Conservation (phyloP, 2,797 vertebrate genomes). For the Megaceryle alcyon region DNA sequence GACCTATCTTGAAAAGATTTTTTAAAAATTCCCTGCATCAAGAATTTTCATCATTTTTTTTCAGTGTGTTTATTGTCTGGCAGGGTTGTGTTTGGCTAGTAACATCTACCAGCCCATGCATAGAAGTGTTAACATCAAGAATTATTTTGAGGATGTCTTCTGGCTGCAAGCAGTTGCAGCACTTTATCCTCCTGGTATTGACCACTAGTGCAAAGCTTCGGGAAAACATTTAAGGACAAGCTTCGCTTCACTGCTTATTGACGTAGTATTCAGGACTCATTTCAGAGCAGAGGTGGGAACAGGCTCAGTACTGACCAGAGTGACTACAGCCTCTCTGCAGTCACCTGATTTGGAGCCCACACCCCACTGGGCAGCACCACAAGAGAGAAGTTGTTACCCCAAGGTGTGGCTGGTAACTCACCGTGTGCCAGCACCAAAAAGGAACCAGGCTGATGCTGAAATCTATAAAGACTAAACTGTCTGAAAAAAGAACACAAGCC, state of each 20-base stretch:
- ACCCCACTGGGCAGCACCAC: not conserved
- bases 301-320: not conserved
- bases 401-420: not conserved
- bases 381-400: not conserved
- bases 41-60: not conserved
- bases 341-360: not conserved
- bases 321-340: not conserved
- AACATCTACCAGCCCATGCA: constrained; percentile 1
- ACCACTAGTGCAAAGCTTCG: not conserved
- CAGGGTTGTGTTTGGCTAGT: not conserved
- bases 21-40: not conserved
- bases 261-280: not conserved
- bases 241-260: not conserved
- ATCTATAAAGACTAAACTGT: not conserved
- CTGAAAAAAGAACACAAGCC: not conserved
- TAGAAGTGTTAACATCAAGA: not conserved
- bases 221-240: not conserved
- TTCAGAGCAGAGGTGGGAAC: not conserved
- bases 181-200: not conserved
- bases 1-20: not conserved
- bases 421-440: not conserved
- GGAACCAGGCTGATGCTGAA: not conserved
- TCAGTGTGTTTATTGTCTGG: not conserved
- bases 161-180: not conserved
- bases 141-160: not conserved